Percentiles rank a stretch among this genome's conserved stretches.
Conservation (phyloP, 2,113 vertebrate species). For the Nanorana parkeri region DNA sequence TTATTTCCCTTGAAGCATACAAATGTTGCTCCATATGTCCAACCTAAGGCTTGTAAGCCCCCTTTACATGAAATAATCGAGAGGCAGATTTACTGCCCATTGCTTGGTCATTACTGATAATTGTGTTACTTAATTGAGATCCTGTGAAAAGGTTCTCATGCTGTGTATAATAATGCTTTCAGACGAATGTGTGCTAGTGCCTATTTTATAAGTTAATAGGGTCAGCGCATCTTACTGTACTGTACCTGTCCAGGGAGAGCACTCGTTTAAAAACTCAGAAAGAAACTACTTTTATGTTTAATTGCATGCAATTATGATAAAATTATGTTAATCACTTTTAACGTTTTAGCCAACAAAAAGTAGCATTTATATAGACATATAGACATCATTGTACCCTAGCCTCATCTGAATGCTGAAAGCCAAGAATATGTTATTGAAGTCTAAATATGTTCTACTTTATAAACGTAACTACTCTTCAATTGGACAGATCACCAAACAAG, state of each 20-base stretch:
- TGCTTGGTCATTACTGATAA: slow-evolving; percentile 53
- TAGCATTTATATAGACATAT: no score
- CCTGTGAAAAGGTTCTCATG: slow-evolving; percentile 15
- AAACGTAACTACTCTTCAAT: no score
- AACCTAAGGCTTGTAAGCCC: slow-evolving; percentile 24
- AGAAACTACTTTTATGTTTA: no score
- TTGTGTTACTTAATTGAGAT: slow-evolving; percentile 47
- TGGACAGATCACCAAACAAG: no score
- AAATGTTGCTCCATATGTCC: slow-evolving; percentile 34
- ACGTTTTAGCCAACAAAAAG: no score
- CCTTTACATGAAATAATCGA: slow-evolving; percentile 40
- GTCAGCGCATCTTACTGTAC: slow-evolving; percentile 1
- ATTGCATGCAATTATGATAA: no score
- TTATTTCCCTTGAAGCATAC: slow-evolving; percentile 38
- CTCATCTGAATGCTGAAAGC: no score
- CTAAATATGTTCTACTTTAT: no score
- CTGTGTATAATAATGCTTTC: slow-evolving; percentile 47
- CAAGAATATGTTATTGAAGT: no score
- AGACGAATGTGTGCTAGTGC: slow-evolving; percentile 18
- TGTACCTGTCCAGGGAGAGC: slow-evolving; percentile 16
- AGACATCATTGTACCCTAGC: no score
- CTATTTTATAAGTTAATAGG: slow-evolving; percentile 43
- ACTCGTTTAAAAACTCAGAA: background rate
- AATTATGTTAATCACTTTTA: no score
- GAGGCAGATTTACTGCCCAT: slow-evolving; percentile 50